A percentile compares a stretch with the other conserved stretches of the same genome.
These are phyloP conservation scores for Chloroceryle amazona DNA, from an alignment of 2,797 vertebrate species.

Conservation along the genomic window DNA sequence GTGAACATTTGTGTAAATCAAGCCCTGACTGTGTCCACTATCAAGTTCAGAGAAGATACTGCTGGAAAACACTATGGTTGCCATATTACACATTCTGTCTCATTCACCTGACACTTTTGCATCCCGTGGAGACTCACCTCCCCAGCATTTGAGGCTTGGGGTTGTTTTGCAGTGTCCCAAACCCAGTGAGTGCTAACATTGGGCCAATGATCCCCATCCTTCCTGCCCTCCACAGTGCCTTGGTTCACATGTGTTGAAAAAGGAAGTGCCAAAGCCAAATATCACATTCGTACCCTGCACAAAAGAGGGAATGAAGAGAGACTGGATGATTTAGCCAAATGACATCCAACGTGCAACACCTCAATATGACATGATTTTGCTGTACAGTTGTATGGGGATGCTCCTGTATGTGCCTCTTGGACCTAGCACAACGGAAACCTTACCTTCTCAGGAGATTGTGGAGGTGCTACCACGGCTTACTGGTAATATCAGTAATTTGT, in stretches of 20 bases:
- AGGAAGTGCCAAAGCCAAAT: neutral
- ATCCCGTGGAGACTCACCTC: neutral
- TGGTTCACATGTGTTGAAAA: fast-evolving
- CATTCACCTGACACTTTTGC: neutral
- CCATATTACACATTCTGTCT: neutral
- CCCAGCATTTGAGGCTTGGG: neutral
- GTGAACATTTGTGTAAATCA: neutral
- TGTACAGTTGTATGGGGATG: neutral
- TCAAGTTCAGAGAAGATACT: neutral
- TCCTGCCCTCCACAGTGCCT: fast-evolving
- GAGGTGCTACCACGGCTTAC: neutral
- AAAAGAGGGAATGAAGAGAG: neutral
- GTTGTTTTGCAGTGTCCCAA: neutral
- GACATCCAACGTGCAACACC: neutral
- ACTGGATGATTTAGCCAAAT: neutral
- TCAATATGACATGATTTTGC: neutral
- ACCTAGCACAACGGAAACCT: neutral
- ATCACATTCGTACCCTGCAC: fast-evolving
- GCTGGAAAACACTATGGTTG: neutral
- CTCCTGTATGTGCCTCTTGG: neutral
- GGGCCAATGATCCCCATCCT: neutral
- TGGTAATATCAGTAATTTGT: neutral
- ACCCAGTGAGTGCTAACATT: fast-evolving
- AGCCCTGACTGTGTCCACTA: neutral
- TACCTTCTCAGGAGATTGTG: neutral